A percentile compares a stretch with the other conserved stretches of the same genome.
phyloP scores from a whole-genome alignment of 2,113 vertebrate genomes.

The Nestor notabilis region DNA sequence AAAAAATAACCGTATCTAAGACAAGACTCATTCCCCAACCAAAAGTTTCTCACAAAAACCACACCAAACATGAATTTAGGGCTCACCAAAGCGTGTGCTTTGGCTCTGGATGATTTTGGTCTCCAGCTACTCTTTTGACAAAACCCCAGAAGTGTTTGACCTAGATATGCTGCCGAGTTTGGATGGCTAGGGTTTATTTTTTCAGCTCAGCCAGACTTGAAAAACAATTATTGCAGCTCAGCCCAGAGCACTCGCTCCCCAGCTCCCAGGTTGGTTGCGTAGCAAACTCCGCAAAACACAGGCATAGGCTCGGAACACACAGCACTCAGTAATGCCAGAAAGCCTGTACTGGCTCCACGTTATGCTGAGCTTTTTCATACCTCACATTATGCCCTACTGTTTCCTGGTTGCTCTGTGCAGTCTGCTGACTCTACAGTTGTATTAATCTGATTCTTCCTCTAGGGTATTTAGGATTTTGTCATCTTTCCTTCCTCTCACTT shows the following conservation, averaged over 20 bases:
- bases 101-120: neutral
- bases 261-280: neutral
- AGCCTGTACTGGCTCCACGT: accelerated
- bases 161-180: neutral
- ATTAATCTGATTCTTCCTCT: neutral
- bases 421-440: accelerated
- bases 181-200: neutral
- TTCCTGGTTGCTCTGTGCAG: neutral
- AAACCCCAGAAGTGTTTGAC: neutral
- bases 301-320: accelerated
- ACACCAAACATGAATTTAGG: neutral
- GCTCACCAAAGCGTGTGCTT: neutral
- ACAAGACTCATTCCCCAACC: neutral
- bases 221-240: neutral
- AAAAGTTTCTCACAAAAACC: neutral
- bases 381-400: neutral
- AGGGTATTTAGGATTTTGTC: neutral
- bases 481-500: neutral
- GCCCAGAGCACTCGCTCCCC: neutral
- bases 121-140: neutral
- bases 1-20: neutral
- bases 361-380: neutral
- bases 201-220: neutral
- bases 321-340: neutral
- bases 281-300: neutral